Evolutionary conservation across 2,113 vertebrate genomes (phyloP), one percentile per base, ranked within the genome.

Genomic region (Ammodytes marinus): DNA sequence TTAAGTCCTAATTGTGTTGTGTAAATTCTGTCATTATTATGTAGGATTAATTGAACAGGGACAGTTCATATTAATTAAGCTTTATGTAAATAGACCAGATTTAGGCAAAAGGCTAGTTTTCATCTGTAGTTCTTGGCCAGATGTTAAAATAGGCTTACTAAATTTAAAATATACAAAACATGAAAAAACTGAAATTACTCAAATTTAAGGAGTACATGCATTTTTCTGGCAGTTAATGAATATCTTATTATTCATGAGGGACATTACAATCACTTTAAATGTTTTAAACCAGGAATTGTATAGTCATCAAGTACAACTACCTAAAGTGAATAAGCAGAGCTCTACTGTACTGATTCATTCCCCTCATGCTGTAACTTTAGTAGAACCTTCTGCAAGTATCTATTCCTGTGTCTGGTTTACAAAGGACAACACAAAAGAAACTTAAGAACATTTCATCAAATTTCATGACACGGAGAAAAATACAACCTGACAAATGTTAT

Each of bases 401-500:
- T 89, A n/a, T 86, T 86, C 64, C 86, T 83, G 87, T 65, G 80
- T 69, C 80, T 49, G 85, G 65, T 65, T 76, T 84, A 74, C 85
- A 74, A 79, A 82, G 74, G 74, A 90, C 84, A 92, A 90, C 88
- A 84, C 72, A 75, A 83, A 85, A 79, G 77, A 84, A 67, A 82
- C 76, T 83, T 70, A 45, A 86, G 75, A 89, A 82, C 79, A 74
- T 91, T 92, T 93, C 69, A 84, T 94, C 87, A 90, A 77, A 91
- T 86, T 76, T 89, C 80, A 85, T 88, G 89, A 88, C 88, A 83
- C 0, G 35, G 57, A 88, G 81, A 86, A 91, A 91, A 92, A 90
- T 86, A 85, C 68, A 80, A 87, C 68, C 64, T 80, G 87, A 74
- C 87, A 86, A 92, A 91, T 92, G 91, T 94, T 93, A 87, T 90